These are phyloP conservation scores for Telmatherina bonti DNA, from an alignment of 2,797 vertebrate genomes.

Conservation along the genomic window DNA sequence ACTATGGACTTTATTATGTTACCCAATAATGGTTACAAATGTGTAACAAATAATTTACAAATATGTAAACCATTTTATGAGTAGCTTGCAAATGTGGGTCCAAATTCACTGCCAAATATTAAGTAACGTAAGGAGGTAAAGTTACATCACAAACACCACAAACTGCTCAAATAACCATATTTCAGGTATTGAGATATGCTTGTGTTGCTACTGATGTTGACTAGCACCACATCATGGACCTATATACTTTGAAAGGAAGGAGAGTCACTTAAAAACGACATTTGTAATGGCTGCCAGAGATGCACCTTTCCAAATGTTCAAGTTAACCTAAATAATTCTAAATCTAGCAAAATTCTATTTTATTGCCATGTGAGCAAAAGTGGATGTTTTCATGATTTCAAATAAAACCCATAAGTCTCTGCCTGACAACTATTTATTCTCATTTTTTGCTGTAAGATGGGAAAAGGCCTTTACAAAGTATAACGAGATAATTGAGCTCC, in stretches of 20 bases:
- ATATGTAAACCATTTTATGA: no score
- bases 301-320: neutral
- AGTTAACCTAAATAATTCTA: neutral
- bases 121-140: no score
- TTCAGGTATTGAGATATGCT: no score
- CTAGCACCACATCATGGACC: neutral
- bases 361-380: neutral
- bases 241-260: neutral
- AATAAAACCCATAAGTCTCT: neutral
- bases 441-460: neutral
- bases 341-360: neutral
- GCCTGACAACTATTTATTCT: neutral
- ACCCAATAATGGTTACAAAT: no score
- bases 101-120: no score
- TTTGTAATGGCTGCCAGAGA: conserved; percentile 11
- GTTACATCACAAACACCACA: no score
- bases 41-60: no score
- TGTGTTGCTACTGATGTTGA: conserved; percentile 3
- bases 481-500: conserved; percentile 15
- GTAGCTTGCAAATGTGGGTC: no score
- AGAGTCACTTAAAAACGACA: conserved; percentile 15
- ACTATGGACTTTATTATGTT: no score
- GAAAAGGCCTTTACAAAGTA: neutral
- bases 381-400: neutral
- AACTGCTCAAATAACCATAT: no score